Evolutionary conservation across 2,888 invertebrate genomes (phyloP), one percentile per base, ranked within the genome.

Genomic region (Barypeithes pellucidus): DNA sequence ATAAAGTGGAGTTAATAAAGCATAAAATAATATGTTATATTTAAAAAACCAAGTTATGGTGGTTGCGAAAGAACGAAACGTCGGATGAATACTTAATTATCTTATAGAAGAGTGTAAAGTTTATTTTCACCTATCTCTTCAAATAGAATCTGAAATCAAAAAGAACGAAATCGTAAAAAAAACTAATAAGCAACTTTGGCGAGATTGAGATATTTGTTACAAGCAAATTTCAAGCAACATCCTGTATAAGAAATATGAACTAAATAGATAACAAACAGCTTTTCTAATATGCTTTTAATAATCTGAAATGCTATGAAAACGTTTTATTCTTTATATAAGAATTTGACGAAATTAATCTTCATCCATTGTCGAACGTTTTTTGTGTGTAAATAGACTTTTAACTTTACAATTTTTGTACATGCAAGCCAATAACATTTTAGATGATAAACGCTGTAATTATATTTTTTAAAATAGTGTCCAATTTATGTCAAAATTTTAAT

Each of bases 341-440:
- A 47, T 50, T 50, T 50, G 50, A 50, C 50, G 12, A 22, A 22
- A 24, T n/a, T n/a, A 47, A 29, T 52, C 61, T 73, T 76, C 76
- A 75, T 62, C 43, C 59, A 14, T 18, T 57, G 54, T 57, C 54
- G 33, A 52, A 52, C n/a, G 39, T 52, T 57, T 57, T 57, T 57
- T 57, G 24, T 57, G 54, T 57, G 57, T 59, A 68, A 73, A 50
- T 67, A 75, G 70, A 68, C 63, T 71, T 75, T 73, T 73, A 67
- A 68, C 75, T 66, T 66, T 71, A 66, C 61, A 75, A 71, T 77
- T 77, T 75, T 78, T 75, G 76, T 76, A 33, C 54, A 57, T 33
- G 71, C 69, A 72, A 70, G 60, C 77, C 75, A 76, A 60, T 73
- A 71, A 63, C 75, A 77, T 79, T 79, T 78, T 79, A 79, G 75